These are phyloP conservation scores for Pelecanus crispus DNA, from an alignment of 2,113 vertebrate species.

Conservation along the genomic window DNA sequence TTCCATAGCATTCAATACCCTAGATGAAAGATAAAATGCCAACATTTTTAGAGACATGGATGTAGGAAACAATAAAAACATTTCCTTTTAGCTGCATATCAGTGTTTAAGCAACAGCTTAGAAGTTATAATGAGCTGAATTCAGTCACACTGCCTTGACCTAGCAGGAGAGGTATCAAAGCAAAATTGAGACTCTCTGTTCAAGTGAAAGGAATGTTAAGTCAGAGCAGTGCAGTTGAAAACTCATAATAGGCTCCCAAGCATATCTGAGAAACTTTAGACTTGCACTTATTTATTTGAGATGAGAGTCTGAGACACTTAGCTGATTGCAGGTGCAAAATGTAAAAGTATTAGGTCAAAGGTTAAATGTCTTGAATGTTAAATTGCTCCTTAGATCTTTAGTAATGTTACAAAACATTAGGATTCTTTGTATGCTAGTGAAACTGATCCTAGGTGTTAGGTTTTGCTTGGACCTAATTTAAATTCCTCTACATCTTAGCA, in stretches of 20 bases:
- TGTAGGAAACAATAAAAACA: neutral
- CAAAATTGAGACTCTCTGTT: neutral
- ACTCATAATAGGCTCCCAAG: neutral
- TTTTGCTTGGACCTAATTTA: neutral
- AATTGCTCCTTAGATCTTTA: neutral
- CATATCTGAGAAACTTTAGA: neutral
- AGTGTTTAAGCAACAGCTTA: neutral
- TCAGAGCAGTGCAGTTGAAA: neutral
- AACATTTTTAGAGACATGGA: neutral
- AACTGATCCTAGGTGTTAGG: neutral
- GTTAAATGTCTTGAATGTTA: neutral
- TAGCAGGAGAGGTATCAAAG: neutral
- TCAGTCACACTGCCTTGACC: neutral
- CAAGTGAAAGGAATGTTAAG: neutral
- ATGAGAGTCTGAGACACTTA: neutral
- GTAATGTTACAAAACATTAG: neutral
- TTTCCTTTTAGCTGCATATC: neutral
- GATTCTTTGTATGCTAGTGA: neutral
- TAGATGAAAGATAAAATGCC: neutral
- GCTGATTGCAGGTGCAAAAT: neutral
- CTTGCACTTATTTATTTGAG: neutral
- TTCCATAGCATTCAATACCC: neutral
- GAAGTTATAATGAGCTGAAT: neutral
- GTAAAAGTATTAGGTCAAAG: neutral
- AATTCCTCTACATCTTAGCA: neutral